Evolutionary conservation across 1,140 invertebrate genomes (phyloP).

Genomic region (Eufriesea mexicana): DNA sequence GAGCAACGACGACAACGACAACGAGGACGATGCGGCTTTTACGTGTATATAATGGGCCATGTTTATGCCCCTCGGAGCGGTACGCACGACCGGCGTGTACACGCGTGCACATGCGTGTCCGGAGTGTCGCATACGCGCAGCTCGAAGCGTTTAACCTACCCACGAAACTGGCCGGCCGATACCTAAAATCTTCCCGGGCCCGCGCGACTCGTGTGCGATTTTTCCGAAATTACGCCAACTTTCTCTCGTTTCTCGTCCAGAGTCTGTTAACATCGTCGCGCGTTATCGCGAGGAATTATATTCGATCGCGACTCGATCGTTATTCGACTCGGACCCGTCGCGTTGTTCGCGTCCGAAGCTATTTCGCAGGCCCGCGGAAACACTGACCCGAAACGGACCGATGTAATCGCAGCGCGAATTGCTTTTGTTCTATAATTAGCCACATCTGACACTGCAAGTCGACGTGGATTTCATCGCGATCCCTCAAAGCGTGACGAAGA

Average conservation of each 20-base stretch:
- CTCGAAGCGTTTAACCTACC: conserved; percentile 57
- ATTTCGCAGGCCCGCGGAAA: neutral
- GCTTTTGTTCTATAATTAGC: conserved; percentile 15
- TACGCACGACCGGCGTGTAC: conserved; percentile 58
- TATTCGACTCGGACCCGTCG: neutral
- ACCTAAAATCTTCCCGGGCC: conserved; percentile 14
- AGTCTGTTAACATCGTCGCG: neutral
- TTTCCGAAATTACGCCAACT: conserved; percentile 55
- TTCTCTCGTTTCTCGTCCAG: conserved; percentile 34
- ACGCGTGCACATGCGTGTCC: conserved; percentile 20
- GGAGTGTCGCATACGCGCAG: neutral
- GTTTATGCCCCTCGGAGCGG: conserved; percentile 75
- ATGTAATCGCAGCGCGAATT: neutral
- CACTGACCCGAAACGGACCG: no score
- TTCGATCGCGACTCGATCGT: no score
- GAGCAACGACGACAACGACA: conserved; percentile 50
- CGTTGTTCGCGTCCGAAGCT: no score
- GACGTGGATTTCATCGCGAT: neutral
- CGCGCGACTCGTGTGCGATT: no score
- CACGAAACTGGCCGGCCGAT: conserved; percentile 13
- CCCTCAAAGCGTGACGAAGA: neutral
- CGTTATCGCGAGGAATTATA: no score
- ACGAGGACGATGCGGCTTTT: conserved; percentile 73
- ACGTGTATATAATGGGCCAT: conserved; percentile 80
- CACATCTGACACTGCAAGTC: rapidly evolving